Conservation (phyloP, 2,113 vertebrate genomes). For the rat (Rattus norvegicus) region DNA sequence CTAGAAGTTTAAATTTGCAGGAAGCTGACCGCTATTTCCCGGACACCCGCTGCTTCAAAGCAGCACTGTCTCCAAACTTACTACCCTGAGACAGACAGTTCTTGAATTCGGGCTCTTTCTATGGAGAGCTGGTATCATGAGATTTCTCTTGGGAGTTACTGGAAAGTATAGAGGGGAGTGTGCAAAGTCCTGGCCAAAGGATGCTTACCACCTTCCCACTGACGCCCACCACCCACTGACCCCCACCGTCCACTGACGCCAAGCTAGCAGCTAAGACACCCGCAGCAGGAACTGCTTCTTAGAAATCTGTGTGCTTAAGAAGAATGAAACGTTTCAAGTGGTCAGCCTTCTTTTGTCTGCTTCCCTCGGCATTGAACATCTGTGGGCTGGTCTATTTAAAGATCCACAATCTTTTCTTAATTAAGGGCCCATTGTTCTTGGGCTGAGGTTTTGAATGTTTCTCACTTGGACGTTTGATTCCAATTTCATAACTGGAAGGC, state of each 20-base stretch:
- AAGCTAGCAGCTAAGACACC: not conserved
- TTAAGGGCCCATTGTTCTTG: not conserved
- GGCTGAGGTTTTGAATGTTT: slow-evolving; percentile 20
- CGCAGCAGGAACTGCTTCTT: not conserved
- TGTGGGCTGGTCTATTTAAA: slow-evolving; percentile 18
- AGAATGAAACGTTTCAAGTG: not conserved
- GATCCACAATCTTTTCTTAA: slow-evolving; percentile 57
- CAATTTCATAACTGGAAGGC: not conserved
- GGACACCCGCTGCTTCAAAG: not conserved
- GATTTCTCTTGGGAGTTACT: not conserved
- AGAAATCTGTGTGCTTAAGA: not conserved
- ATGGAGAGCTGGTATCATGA: not conserved
- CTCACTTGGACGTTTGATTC: slow-evolving; percentile 3
- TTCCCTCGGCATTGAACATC: not conserved
- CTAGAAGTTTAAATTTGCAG: not conserved
- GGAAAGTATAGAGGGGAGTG: not conserved
- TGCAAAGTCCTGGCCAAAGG: not conserved
- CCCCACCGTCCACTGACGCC: no score
- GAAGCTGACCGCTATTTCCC: not conserved
- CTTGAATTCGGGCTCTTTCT: not conserved
- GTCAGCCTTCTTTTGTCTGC: slow-evolving; percentile 32
- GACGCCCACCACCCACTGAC: not conserved
- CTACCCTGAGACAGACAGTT: not conserved
- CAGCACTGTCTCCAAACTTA: not conserved
- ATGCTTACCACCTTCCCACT: not conserved